Conservation (phyloP, 1,140 invertebrate genomes). For the Euglossa dilemma region DNA sequence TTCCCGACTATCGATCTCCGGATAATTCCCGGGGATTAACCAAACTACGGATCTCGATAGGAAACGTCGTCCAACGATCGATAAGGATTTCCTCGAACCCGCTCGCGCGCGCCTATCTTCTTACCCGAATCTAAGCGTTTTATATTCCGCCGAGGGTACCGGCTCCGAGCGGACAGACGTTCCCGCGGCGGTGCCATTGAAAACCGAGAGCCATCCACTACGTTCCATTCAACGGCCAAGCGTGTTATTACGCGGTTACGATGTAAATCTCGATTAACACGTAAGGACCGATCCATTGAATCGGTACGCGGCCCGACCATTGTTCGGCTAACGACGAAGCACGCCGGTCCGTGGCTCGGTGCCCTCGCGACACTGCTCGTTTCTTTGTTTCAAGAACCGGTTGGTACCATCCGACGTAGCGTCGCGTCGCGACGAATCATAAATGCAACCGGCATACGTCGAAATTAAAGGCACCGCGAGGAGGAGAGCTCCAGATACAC, state of each 20-base stretch:
- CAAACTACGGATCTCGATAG: no score
- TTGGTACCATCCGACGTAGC: background rate
- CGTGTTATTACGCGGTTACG: conserved; percentile 47
- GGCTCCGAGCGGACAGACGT: no score
- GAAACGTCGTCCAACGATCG: no score
- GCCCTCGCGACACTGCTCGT: conserved; percentile 21
- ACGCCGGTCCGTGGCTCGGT: background rate
- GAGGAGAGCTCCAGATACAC: background rate
- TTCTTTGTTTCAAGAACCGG: conserved; percentile 52
- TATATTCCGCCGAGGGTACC: background rate
- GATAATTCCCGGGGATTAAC: no score
- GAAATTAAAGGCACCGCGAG: background rate
- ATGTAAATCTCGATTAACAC: conserved; percentile 55
- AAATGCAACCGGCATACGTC: conserved; percentile 6
- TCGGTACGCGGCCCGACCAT: conserved; percentile 14
- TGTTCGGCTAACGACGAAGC: conserved; percentile 31
- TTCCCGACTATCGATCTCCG: background rate
- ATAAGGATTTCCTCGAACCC: no score
- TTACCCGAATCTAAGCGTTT: background rate
- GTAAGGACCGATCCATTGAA: conserved; percentile 46
- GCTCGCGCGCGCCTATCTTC: no score
- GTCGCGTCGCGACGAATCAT: conserved; percentile 25
- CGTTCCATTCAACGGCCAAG: conserved; percentile 3
- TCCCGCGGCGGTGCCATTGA: background rate
- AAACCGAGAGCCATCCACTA: conserved; percentile 7